Evolutionary conservation across 64 coral and sea anemone species (phyloP).

Genomic region (Porites australiensis): DNA sequence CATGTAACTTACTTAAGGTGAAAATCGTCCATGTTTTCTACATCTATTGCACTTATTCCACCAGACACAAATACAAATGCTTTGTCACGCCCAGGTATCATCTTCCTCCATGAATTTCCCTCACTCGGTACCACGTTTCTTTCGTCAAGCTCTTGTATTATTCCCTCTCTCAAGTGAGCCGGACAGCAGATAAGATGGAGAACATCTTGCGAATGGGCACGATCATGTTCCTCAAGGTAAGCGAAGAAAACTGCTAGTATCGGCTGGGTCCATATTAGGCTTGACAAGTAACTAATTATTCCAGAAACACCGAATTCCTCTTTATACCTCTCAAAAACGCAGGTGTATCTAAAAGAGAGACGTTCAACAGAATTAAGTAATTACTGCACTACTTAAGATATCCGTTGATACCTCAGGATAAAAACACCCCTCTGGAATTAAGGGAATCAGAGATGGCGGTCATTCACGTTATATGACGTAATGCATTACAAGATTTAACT

Average conservation of each 20-base stretch:
- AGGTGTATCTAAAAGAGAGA: background rate
- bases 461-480: too few species aligned
- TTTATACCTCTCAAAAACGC: constrained; percentile 16
- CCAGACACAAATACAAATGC: constrained; percentile 20
- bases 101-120: background rate
- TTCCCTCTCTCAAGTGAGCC: background rate
- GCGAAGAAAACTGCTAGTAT: constrained; percentile 18
- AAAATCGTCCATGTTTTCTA: background rate
- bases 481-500: too few species aligned
- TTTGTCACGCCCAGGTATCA: constrained; percentile 3
- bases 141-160: background rate
- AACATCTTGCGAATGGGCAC: constrained; percentile 28
- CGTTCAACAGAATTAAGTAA: background rate
- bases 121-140: background rate
- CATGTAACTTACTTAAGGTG: background rate
- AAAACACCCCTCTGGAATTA: too few species aligned
- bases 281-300: background rate
- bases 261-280: constrained; percentile 8
- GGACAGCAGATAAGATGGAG: constrained; percentile 21
- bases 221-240: background rate
- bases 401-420: too few species aligned
- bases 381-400: too few species aligned
- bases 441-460: too few species aligned
- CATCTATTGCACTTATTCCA: background rate
- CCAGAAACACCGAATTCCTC: background rate